Percentiles rank a stretch among this genome's conserved stretches.
These are phyloP conservation scores for Colostygia pectinataria DNA, from an alignment of 2,888 invertebrate species.

Conservation along the genomic window DNA sequence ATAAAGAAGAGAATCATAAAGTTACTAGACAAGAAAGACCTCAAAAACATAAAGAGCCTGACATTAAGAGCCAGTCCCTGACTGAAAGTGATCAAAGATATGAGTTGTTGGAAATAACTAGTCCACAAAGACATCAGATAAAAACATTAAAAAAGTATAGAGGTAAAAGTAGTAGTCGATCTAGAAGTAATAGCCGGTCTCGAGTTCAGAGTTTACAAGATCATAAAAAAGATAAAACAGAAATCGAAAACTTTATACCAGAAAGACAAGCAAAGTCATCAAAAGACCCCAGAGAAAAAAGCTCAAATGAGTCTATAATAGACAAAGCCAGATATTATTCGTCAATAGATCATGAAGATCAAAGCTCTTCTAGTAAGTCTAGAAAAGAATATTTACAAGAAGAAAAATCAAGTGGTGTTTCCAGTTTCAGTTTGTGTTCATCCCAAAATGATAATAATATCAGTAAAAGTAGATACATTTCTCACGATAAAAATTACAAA, in stretches of 20 bases:
- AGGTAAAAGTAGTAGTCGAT: background rate
- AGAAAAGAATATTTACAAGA: constrained; percentile 5
- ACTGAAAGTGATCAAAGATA: too few relatives aligned
- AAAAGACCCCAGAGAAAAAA: constrained; percentile 1
- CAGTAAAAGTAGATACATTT: constrained; percentile 28
- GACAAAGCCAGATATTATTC: constrained; percentile 51
- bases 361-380: constrained; percentile 2
- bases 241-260: constrained; percentile 1
- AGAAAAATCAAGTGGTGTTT: constrained; percentile 10
- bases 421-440: too few relatives aligned
- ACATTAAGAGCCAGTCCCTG: too few relatives aligned
- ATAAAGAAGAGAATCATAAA: background rate
- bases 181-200: background rate
- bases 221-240: background rate
- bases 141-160: background rate
- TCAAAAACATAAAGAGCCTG: too few relatives aligned
- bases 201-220: background rate
- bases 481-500: constrained; percentile 13
- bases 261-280: constrained; percentile 1
- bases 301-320: constrained; percentile 46
- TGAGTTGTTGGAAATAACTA: too few relatives aligned
- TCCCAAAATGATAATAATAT: constrained; percentile 21
- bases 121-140: too few relatives aligned
- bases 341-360: constrained; percentile 14
- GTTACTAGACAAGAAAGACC: too few relatives aligned